Percentiles rank a stretch among this genome's conserved stretches.
Evolutionary conservation across 1,140 invertebrate genomes (phyloP).

Genomic region (Hydropsyche tenuis): DNA sequence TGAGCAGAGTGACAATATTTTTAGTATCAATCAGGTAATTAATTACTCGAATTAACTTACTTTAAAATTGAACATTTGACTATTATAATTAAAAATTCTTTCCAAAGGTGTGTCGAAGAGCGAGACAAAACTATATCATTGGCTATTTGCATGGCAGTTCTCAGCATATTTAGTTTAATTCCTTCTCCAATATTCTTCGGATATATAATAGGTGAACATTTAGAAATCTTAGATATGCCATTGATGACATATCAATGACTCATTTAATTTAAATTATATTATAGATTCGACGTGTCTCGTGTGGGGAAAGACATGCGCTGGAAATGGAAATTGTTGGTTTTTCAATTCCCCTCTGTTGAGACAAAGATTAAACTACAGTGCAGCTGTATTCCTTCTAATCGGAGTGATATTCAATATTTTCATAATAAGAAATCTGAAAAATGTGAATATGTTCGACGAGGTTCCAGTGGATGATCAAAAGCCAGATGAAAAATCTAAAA

Average conservation of each 20-base stretch:
- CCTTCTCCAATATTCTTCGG: conserved; percentile 78
- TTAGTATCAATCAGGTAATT: conserved; percentile 68
- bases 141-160: conserved; percentile 70
- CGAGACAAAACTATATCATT: conserved; percentile 75
- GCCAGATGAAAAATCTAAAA: too few relatives aligned
- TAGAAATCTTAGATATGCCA: neutral
- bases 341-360: conserved; percentile 71
- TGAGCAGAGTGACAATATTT: conserved; percentile 73
- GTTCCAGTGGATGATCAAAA: too few relatives aligned
- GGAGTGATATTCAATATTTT: conserved; percentile 70
- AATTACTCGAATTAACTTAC: neutral
- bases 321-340: conserved; percentile 77
- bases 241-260: neutral
- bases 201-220: conserved; percentile 68
- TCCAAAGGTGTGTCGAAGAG: conserved; percentile 69
- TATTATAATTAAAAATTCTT: neutral
- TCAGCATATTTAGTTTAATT: conserved; percentile 74
- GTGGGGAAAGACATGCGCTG: conserved; percentile 76
- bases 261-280: conserved; percentile 52
- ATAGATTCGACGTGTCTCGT: conserved; percentile 72
- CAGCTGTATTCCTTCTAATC: conserved; percentile 69
- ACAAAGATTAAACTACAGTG: conserved; percentile 71
- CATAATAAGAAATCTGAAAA: conserved; percentile 74
- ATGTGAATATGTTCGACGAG: conserved; percentile 76
- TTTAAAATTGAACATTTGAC: neutral